Evolutionary conservation across 2,113 vertebrate genomes (phyloP).

Genomic region (Calidris pygmaea): DNA sequence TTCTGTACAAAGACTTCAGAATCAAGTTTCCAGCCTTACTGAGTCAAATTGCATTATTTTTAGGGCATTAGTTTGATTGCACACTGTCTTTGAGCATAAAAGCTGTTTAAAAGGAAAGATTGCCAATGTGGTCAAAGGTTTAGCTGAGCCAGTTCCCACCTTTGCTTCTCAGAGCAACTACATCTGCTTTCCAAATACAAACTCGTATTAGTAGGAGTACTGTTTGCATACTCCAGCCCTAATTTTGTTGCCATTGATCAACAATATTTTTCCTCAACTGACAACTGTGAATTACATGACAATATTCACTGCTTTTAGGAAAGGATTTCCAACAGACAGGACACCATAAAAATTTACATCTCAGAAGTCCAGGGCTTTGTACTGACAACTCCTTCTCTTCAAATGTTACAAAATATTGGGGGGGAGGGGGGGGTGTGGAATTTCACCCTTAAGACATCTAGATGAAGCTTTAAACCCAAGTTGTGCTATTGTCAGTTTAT

Average conservation of each 20-base stretch:
- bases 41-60: not conserved
- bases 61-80: not conserved
- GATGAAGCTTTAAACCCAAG: not conserved
- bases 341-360: not conserved
- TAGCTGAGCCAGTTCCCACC: not conserved
- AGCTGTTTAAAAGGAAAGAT: not conserved
- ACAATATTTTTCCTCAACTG: not conserved
- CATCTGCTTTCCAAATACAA: not conserved
- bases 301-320: not conserved
- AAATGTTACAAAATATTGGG: not conserved
- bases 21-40: not conserved
- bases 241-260: not conserved
- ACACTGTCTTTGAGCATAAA: not conserved
- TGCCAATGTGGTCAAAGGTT: not conserved
- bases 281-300: not conserved
- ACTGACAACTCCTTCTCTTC: not conserved
- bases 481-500: not conserved
- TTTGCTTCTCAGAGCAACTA: not conserved
- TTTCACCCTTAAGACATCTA: not conserved
- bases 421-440: fast-evolving
- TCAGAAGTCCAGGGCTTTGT: not conserved
- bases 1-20: not conserved
- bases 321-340: not conserved
- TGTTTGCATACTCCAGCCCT: not conserved
- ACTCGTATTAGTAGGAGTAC: fast-evolving